These are phyloP conservation scores for Aviceda subcristata DNA, from an alignment of 2,113 vertebrate genomes.

Conservation along the genomic window DNA sequence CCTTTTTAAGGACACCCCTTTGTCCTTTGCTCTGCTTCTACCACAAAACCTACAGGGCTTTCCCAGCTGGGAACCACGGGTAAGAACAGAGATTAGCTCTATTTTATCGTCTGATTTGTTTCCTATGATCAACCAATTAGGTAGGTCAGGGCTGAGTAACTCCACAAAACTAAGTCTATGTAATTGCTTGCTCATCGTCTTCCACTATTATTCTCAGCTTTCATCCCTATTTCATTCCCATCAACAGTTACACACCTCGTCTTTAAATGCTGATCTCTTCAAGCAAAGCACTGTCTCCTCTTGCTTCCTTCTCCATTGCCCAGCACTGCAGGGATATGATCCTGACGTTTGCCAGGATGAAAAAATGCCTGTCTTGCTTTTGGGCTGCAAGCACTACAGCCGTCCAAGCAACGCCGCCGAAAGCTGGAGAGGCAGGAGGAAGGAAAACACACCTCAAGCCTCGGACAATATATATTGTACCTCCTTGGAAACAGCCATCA, in stretches of 20 bases:
- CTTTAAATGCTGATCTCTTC: not conserved
- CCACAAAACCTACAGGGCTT: not conserved
- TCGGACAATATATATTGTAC: not conserved
- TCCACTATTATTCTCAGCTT: not conserved
- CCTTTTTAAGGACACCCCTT: not conserved
- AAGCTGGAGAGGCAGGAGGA: not conserved
- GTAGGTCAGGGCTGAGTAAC: not conserved
- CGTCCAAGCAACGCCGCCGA: not conserved
- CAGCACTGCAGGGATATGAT: not conserved
- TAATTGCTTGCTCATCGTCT: not conserved
- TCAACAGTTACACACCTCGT: not conserved
- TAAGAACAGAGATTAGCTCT: not conserved
- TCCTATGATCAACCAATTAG: not conserved
- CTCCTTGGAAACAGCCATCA: not conserved
- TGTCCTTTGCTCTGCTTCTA: not conserved
- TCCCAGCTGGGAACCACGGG: not conserved
- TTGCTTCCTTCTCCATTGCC: not conserved
- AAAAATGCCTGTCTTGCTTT: not conserved
- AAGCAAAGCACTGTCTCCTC: not conserved
- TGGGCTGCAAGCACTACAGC: not conserved
- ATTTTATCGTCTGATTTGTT: not conserved
- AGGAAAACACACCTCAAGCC: slow-evolving; percentile 36
- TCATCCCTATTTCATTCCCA: not conserved
- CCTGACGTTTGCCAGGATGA: not conserved
- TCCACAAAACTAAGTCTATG: not conserved